Base-by-base conservation (phyloP, 1,140 invertebrate species). In the Oreohelix idahoensis region DNA sequence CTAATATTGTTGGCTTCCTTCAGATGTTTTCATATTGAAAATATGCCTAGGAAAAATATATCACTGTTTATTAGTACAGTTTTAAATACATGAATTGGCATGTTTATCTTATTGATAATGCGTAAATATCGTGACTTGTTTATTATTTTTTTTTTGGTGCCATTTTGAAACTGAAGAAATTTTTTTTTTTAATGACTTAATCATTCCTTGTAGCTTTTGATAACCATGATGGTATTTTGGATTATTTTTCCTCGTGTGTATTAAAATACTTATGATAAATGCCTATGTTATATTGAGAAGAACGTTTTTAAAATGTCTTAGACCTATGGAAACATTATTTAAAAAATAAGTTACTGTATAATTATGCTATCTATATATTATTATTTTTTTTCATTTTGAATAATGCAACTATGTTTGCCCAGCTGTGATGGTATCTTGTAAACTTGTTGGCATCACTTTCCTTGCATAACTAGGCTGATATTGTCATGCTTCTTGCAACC, bases 191-290 rank as follows among this genome's bases (percentile, higher is more conserved):
- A 42, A 39, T n/a, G 73, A 58, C 35, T 11, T 75, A n/a, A 80
- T 15, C 79, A 80, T 83, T 83, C 51, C 73, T 83, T 75, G 73
- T 77, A 75, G 42, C 20, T 51, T 74, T 38, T n/a, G n/a, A n/a
- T n/a, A n/a, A 58, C 39, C n/a, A 73, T 53, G 20, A 49, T 76
- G 39, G 15, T 29, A 15, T 29, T 35, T 29, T 35, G 38, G 13
- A 23, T 66, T 76, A 51, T n/a, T 76, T 76, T 2, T 53, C 32
- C 36, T 20, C 23, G 2, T 76, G 23, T 29, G 38, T 51, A 53
- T 76, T 51, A 26, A 53, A n/a, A 76, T 53, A 20, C 42, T 76
- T 76, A 29, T 51, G 23, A 76, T 49, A 2, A 29, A 76, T 53
- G 63, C n/a, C 20, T 32, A 15, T 32, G n/a, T n/a, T n/a, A n/a